Base-by-base conservation (phyloP, 2,888 invertebrate species). In the Microplitis manilae region DNA sequence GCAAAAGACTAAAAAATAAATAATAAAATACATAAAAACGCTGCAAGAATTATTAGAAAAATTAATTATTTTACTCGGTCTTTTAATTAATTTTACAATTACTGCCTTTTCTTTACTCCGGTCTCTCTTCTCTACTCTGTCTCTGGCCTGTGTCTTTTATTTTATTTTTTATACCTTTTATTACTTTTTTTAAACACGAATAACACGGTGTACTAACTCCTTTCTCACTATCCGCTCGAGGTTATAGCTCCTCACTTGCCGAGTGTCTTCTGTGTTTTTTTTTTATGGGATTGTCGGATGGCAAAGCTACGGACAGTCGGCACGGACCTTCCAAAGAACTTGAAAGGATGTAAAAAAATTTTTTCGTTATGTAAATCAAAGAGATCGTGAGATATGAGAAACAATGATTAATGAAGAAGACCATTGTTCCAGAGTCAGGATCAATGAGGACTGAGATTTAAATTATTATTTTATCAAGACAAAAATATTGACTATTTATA, bases 51-150 rank as follows among this genome's bases (percentile, higher is more conserved):
- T 89, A 90, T 89, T 88, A 88, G 89, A 89, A 89, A 90, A 90
- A 89, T 89, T 90, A 89, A 89, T 90, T 89, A 90, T 89, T 88
- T 70, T 88, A 85, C 84, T 85, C 86, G 84, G 88, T 85, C 89
- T 88, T 87, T 88, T 89, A 89, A 89, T 89, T 89, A 89, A 89
- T 89, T 89, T 88, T 87, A 86, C 87, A 88, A 88, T 89, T 89
- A 86, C 85, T 81, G 79, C 78, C 79, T 81, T 82, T 79, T 79
- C 79, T 80, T 79, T 79, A 13, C 50, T 50, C 50, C 50, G 79
- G 77, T 80, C 77, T 70, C 79, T 79, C 68, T 76, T 30, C 72
- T 50, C 50, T 50, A 13, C 50, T 50, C 50, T 50, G 50, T 50
- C 50, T 50, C 50, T 50, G 50, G n/a, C 62, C 30, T 9, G 41